phyloP scores from a whole-genome alignment of 2,113 vertebrate species.

The Dunckerocampus dactyliophorus region DNA sequence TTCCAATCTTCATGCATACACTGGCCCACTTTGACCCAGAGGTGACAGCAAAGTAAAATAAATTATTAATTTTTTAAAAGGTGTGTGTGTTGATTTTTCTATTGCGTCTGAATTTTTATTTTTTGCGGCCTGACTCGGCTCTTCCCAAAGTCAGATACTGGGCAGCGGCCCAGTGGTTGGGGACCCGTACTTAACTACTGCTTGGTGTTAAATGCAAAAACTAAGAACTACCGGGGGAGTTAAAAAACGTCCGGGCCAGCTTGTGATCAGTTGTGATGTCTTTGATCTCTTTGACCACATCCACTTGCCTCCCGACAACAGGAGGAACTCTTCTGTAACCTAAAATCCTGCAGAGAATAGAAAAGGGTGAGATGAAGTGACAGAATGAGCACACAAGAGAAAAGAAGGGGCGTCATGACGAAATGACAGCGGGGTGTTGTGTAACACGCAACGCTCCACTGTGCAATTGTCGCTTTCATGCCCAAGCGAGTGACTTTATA shows the following conservation, averaged over 20 bases:
- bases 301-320: conserved; percentile 74
- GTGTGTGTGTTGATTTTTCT: too few species aligned
- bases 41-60: too few species aligned
- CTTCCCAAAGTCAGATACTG: too few species aligned
- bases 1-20: too few species aligned
- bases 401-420: not conserved
- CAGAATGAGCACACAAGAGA: not conserved
- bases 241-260: conserved; percentile 80
- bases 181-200: too few species aligned
- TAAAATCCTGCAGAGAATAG: conserved; percentile 67
- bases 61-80: too few species aligned
- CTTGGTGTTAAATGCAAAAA: conserved; percentile 1
- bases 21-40: too few species aligned
- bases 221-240: conserved; percentile 71
- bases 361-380: not conserved
- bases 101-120: too few species aligned
- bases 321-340: conserved; percentile 80
- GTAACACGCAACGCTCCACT: not conserved
- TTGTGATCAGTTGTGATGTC: conserved; percentile 80
- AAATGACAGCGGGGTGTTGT: conserved; percentile 1
- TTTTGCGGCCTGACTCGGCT: too few species aligned
- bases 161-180: too few species aligned
- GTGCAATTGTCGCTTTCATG: not conserved
- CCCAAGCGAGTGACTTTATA: not conserved
- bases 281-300: conserved; percentile 78